These are phyloP conservation scores for Martes martes DNA, from an alignment of 2,113 vertebrate species.

Conservation along the genomic window DNA sequence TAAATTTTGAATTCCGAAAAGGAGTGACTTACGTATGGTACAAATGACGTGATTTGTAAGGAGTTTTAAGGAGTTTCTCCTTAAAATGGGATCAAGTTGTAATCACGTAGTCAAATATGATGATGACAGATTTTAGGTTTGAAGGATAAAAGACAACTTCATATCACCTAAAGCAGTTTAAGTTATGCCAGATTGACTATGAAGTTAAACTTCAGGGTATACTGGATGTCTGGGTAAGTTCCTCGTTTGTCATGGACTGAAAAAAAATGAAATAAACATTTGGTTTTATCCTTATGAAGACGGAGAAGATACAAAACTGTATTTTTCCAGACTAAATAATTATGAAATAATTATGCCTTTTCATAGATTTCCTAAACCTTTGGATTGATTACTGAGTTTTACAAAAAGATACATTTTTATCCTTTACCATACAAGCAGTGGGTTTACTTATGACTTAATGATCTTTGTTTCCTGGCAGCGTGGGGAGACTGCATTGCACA, in stretches of 20 bases:
- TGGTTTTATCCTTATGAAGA: neutral
- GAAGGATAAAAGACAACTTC: neutral
- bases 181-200: neutral
- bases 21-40: neutral
- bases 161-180: neutral
- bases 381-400: neutral
- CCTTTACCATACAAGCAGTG: neutral
- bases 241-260: neutral
- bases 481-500: conserved; percentile 96
- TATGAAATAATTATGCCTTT: neutral
- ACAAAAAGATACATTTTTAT: neutral
- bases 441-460: neutral
- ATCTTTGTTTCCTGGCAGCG: conserved; percentile 86
- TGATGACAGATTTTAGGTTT: neutral
- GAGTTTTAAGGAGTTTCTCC: neutral
- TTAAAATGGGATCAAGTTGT: neutral
- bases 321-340: neutral
- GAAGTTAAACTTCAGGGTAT: neutral
- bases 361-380: neutral
- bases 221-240: neutral
- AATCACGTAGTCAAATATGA: neutral
- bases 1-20: neutral
- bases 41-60: neutral
- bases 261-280: neutral
- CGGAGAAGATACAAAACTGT: neutral